These are phyloP conservation scores for Rhinoderma darwinii DNA, from an alignment of 2,113 vertebrate genomes.

Conservation along the genomic window DNA sequence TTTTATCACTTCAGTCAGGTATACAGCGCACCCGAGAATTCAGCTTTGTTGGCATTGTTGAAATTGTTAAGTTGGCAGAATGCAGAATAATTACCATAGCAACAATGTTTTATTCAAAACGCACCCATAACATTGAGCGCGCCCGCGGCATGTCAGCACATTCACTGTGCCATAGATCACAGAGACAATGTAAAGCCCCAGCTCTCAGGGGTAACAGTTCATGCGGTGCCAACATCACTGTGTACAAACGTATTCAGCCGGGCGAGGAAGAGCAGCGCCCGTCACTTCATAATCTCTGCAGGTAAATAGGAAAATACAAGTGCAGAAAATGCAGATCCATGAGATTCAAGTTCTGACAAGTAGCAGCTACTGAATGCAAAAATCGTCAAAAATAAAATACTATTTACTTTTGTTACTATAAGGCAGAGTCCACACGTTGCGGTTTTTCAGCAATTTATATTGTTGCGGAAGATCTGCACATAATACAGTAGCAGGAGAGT, in stretches of 20 bases:
- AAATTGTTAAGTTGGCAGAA: not conserved
- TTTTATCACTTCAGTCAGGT: not conserved
- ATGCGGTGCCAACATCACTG: not conserved
- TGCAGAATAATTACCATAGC: not conserved
- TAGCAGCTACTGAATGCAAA: too few relatives aligned
- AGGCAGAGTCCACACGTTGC: too few relatives aligned
- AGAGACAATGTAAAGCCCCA: not conserved
- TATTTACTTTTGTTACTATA: too few relatives aligned
- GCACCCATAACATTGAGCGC: not conserved
- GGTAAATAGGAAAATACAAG: too few relatives aligned
- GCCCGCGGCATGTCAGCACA: slow-evolving; percentile 13
- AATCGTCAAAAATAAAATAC: too few relatives aligned
- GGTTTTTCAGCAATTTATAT: too few relatives aligned
- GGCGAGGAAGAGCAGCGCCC: not conserved
- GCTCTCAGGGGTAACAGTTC: not conserved
- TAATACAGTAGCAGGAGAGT: too few relatives aligned
- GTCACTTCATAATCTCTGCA: too few relatives aligned
- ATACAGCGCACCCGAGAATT: not conserved
- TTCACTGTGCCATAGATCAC: not conserved
- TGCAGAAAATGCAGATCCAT: too few relatives aligned
- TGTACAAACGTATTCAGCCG: not conserved
- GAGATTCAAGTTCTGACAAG: too few relatives aligned
- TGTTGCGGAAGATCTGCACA: too few relatives aligned
- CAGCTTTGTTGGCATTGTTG: not conserved
- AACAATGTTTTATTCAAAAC: slow-evolving; percentile 44